phyloP scores from a whole-genome alignment of 2,888 invertebrate species.

The Dascillus cervinus region DNA sequence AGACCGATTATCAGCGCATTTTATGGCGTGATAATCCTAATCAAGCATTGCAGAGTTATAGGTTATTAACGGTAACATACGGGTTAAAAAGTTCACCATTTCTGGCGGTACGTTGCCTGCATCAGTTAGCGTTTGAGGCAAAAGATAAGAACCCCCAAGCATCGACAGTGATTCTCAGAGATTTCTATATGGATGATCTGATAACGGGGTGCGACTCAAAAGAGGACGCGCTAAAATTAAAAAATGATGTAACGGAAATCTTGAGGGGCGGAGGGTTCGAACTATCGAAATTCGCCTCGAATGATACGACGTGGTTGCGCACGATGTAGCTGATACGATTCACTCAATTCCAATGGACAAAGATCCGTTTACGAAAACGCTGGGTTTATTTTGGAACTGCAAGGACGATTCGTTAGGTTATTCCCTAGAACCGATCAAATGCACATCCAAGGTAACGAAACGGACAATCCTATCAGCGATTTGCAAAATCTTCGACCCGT shows the following conservation, averaged over 20 bases:
- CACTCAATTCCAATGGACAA: conserved; percentile 13
- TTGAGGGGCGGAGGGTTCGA: conserved; percentile 14
- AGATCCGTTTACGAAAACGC: conserved; percentile 11
- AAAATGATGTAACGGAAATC: conserved; percentile 12
- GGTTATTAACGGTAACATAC: too few species aligned
- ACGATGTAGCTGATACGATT: conserved; percentile 4
- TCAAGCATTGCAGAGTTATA: too few species aligned
- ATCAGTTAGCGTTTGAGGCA: conserved; percentile 11
- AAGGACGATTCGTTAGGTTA: conserved; percentile 1
- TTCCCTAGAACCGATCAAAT: not conserved
- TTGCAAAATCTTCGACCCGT: conserved; percentile 21
- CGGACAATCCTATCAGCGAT: conserved; percentile 16
- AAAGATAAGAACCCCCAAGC: conserved; percentile 8
- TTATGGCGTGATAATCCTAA: too few species aligned
- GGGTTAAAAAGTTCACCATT: conserved; percentile 15
- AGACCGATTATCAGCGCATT: conserved; percentile 7
- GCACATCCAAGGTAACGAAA: conserved; percentile 2
- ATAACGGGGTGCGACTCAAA: conserved; percentile 11
- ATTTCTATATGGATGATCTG: conserved; percentile 20
- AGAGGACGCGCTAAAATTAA: conserved; percentile 12
- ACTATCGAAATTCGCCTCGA: conserved; percentile 13
- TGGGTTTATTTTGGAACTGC: conserved; percentile 4
- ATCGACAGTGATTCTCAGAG: conserved; percentile 9
- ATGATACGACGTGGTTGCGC: conserved; percentile 5
- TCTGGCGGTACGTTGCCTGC: conserved; percentile 12